Conservation (phyloP, 2,797 vertebrate species). For the Hydrophis major region DNA sequence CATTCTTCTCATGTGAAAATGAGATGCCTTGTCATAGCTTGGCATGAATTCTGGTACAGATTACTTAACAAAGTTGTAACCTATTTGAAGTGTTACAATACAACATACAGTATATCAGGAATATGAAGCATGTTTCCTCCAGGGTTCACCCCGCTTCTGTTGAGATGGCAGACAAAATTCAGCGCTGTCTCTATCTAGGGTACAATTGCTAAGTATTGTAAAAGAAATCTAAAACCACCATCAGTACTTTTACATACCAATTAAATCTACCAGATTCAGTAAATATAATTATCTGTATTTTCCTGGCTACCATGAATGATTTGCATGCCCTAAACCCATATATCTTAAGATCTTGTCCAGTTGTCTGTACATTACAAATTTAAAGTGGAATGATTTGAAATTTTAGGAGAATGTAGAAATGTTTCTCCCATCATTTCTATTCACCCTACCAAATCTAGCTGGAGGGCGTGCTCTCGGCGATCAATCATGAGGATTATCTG, state of each 20-base stretch:
- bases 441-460: not conserved
- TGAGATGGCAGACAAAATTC: not conserved
- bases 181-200: not conserved
- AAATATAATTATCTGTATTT: not conserved
- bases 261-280: not conserved
- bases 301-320: not conserved
- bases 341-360: not conserved
- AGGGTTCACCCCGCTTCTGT: not conserved
- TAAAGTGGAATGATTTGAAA: not conserved
- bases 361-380: not conserved
- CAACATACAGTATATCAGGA: not conserved
- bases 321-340: not conserved
- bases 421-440: not conserved
- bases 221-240: not conserved
- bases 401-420: not conserved
- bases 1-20: not conserved
- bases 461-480: not conserved
- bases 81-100: not conserved
- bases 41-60: not conserved
- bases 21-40: not conserved
- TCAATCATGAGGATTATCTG: not conserved
- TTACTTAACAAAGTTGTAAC: not conserved
- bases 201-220: not conserved
- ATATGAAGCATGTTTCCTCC: not conserved
- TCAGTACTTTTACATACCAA: not conserved